Percentiles rank a stretch among this genome's conserved stretches.
These are phyloP conservation scores for Strix uralensis DNA, from an alignment of 2,113 vertebrate species.

Conservation along the genomic window DNA sequence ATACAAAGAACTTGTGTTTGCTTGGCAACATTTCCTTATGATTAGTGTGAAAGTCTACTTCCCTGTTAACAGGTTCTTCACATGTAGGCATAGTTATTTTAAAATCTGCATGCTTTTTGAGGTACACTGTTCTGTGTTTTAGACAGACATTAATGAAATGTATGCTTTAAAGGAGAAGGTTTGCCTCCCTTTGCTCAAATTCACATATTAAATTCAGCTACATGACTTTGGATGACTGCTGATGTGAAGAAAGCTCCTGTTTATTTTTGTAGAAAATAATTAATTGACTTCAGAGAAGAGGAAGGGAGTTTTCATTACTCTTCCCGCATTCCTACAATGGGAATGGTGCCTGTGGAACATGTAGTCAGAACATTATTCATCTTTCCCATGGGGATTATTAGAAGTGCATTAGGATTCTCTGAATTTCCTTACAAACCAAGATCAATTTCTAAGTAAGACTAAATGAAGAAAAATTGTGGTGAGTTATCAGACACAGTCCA, in stretches of 20 bases:
- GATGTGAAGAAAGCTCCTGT: background rate
- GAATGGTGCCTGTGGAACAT: background rate
- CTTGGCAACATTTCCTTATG: background rate
- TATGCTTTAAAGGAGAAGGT: background rate
- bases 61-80: background rate
- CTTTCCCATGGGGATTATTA: background rate
- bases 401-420: background rate
- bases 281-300: background rate
- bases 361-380: background rate
- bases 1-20: background rate
- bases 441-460: conserved; percentile 23
- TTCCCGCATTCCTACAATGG: background rate
- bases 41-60: background rate
- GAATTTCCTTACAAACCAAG: conserved; percentile 33
- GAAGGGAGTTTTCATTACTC: background rate
- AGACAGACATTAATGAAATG: background rate
- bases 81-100: background rate
- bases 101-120: background rate
- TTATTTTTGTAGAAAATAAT: background rate
- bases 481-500: conserved; percentile 3
- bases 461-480: conserved; percentile 32
- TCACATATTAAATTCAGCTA: background rate
- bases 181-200: background rate
- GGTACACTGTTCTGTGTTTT: background rate
- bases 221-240: background rate